Evolutionary conservation across 30 jellyfish, hydroid and myxozoan genomes (phyloP).

Genomic region (Haliclystus octoradiatus): DNA sequence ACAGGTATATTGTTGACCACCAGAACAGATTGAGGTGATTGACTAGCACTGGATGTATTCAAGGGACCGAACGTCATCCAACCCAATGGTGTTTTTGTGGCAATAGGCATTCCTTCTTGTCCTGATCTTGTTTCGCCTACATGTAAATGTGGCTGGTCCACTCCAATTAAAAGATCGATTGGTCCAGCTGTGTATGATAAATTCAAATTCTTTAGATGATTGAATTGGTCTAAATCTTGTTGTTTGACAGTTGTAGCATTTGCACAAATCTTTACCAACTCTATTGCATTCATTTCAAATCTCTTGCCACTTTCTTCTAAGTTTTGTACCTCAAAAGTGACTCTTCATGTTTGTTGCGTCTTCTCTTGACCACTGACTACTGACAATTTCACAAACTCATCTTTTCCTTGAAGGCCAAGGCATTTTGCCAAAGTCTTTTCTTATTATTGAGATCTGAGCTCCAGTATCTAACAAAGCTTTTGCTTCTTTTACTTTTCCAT

Average conservation of each 20-base stretch:
- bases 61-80: too few relatives aligned
- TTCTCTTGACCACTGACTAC: slow-evolving; percentile 59
- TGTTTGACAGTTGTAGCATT: not conserved
- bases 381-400: slow-evolving; percentile 19
- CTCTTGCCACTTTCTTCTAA: not conserved
- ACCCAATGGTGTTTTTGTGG: not conserved
- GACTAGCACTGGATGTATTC: too few relatives aligned
- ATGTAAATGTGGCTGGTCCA: not conserved
- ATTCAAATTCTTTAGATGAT: not conserved
- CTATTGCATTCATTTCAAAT: not conserved
- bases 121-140: slow-evolving; percentile 1
- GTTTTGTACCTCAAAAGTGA: not conserved
- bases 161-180: not conserved
- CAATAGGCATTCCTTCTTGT: not conserved
- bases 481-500: slow-evolving; percentile 11
- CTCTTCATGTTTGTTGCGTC: slow-evolving; percentile 22
- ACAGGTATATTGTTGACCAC: too few relatives aligned
- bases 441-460: slow-evolving; percentile 40
- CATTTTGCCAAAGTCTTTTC: slow-evolving; percentile 36
- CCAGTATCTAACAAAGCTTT: slow-evolving; percentile 48
- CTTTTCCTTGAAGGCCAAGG: slow-evolving; percentile 41
- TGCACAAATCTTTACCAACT: not conserved
- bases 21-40: too few relatives aligned
- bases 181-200: not conserved
- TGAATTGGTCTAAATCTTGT: too few relatives aligned